phyloP scores from a whole-genome alignment of 2,113 vertebrate genomes.

The Stictonetta naevosa region DNA sequence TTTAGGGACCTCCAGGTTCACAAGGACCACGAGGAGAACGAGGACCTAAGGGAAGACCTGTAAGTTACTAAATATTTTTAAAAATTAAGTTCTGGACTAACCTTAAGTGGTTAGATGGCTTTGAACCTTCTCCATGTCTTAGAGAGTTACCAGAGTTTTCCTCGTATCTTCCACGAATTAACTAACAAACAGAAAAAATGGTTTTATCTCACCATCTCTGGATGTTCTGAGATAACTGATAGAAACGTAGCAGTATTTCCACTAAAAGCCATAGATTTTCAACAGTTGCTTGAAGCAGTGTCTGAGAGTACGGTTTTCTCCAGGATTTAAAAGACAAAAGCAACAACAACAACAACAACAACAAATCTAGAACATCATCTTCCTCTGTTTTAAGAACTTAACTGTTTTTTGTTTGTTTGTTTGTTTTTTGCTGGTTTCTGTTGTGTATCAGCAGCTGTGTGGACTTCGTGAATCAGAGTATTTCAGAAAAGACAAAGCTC shows the following conservation, averaged over 20 bases:
- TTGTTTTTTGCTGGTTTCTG: neutral
- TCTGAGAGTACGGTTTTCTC: neutral
- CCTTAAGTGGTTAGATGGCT: neutral
- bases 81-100: neutral
- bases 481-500: neutral
- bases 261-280: neutral
- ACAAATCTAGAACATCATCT: accelerated
- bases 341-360: too few species aligned
- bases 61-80: constrained; percentile 70
- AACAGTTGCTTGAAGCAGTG: neutral
- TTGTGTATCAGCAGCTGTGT: neutral
- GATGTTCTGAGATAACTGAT: neutral
- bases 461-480: neutral
- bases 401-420: too few species aligned
- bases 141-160: neutral
- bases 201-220: neutral
- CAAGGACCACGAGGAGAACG: constrained; percentile 89
- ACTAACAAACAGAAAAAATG: neutral
- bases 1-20: constrained; percentile 92
- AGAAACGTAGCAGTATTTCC: neutral
- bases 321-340: neutral
- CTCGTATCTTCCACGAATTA: neutral
- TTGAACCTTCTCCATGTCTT: neutral
- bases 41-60: constrained; percentile 92
- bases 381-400: neutral